Evolutionary conservation across 2,797 vertebrate genomes (phyloP).

Genomic region (Emydoidea blandingii): DNA sequence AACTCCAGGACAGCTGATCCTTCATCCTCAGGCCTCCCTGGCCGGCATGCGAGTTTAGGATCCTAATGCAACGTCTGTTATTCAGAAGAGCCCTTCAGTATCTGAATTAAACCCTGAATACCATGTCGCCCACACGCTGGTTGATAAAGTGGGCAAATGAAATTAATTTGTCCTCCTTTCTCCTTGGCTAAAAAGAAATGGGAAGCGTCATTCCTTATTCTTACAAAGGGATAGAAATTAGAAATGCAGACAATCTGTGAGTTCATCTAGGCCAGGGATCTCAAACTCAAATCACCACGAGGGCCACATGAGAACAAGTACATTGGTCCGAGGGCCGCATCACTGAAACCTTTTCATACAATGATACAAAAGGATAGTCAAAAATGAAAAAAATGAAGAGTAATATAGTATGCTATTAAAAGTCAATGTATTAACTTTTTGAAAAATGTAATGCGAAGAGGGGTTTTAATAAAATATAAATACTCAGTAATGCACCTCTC

Average conservation of each 20-base stretch:
- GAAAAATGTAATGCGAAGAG: too few relatives aligned
- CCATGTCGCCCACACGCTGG: neutral
- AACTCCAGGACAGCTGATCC: neutral
- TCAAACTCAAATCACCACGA: too few relatives aligned
- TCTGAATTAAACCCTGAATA: neutral
- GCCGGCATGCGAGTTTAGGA: neutral
- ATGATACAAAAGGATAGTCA: too few relatives aligned
- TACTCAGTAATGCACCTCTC: too few relatives aligned
- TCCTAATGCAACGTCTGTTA: neutral
- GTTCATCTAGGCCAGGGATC: neutral
- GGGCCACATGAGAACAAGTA: too few relatives aligned
- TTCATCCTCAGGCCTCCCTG: neutral
- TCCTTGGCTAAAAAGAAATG: neutral
- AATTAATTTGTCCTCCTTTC: neutral
- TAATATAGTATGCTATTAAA: too few relatives aligned
- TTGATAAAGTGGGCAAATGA: neutral
- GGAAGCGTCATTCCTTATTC: neutral
- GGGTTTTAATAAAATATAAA: too few relatives aligned
- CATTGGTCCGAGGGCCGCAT: too few relatives aligned
- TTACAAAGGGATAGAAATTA: neutral
- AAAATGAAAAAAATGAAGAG: too few relatives aligned
- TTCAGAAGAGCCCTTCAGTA: neutral
- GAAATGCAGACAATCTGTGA: neutral
- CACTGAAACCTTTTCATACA: too few relatives aligned
- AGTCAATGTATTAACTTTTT: too few relatives aligned